These are phyloP conservation scores for Nettapus auritus DNA, from an alignment of 2,113 vertebrate genomes.

Conservation along the genomic window DNA sequence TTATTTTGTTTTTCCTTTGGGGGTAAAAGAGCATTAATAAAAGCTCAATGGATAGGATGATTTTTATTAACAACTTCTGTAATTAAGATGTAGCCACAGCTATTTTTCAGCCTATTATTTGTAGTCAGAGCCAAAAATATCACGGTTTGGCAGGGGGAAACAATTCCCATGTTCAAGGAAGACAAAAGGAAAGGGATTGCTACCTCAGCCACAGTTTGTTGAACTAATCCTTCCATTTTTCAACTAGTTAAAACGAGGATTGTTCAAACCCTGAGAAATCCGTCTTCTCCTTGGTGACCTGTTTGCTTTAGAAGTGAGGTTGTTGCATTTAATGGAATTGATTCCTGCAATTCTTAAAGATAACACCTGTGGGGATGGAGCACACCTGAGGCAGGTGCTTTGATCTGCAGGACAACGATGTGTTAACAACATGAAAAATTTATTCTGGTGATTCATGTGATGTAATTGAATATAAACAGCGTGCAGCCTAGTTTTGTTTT, in stretches of 20 bases:
- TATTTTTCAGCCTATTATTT: not conserved
- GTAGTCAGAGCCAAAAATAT: not conserved
- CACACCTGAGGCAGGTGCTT: slow-evolving; percentile 4
- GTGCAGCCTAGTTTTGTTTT: not conserved
- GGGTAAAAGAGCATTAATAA: not conserved
- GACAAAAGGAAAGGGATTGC: not conserved
- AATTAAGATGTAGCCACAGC: not conserved
- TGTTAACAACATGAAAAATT: not conserved
- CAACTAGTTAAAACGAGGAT: not conserved
- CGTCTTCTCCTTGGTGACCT: not conserved
- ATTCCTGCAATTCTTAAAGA: slow-evolving; percentile 12
- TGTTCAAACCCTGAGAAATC: not conserved
- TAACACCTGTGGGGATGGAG: not conserved
- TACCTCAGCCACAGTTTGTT: not conserved
- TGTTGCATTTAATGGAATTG: not conserved
- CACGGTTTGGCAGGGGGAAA: not conserved
- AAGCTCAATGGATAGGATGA: not conserved
- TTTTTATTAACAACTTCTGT: not conserved
- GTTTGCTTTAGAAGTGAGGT: slow-evolving; percentile 34
- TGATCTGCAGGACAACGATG: slow-evolving; percentile 6
- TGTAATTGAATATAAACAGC: not conserved
- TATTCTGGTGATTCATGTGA: not conserved
- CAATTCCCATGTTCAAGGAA: not conserved
- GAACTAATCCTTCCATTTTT: not conserved
- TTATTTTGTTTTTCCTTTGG: not conserved